A percentile compares a stretch with the other conserved stretches of the same genome.
phyloP scores from a whole-genome alignment of 2,797 vertebrate species.

The Eptatretus atami region DNA sequence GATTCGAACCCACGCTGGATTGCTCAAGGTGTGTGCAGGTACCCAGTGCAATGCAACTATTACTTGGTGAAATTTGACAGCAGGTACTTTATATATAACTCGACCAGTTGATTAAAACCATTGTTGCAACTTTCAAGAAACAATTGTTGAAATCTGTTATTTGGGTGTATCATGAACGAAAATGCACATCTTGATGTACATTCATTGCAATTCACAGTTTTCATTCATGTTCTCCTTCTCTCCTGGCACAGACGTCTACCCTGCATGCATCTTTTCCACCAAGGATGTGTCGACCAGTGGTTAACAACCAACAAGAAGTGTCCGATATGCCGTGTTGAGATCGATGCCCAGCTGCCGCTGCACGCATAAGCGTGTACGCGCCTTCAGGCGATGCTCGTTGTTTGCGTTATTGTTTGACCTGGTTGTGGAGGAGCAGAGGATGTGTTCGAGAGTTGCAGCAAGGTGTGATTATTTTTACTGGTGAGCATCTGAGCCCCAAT shows the following conservation, averaged over 20 bases:
- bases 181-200: not conserved
- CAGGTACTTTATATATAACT: no score
- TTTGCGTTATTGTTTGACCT: no score
- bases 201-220: not conserved
- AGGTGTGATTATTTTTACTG: no score
- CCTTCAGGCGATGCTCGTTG: not conserved
- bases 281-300: constrained; percentile 1
- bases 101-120: not conserved
- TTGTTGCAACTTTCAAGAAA: not conserved
- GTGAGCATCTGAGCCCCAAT: no score
- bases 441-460: no score
- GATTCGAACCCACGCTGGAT: no score
- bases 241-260: not conserved
- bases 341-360: not conserved
- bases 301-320: constrained; percentile 1
- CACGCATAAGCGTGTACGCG: not conserved
- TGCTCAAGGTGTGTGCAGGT: no score
- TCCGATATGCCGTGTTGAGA: constrained; percentile 1
- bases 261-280: constrained; percentile 5
- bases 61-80: no score
- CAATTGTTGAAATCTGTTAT: not conserved
- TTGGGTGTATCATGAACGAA: not conserved
- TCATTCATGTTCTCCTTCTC: not conserved
- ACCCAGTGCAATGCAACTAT: no score
- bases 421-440: no score